These are phyloP conservation scores for Melinaea menophilus DNA, from an alignment of 2,888 invertebrate species.

Conservation along the genomic window DNA sequence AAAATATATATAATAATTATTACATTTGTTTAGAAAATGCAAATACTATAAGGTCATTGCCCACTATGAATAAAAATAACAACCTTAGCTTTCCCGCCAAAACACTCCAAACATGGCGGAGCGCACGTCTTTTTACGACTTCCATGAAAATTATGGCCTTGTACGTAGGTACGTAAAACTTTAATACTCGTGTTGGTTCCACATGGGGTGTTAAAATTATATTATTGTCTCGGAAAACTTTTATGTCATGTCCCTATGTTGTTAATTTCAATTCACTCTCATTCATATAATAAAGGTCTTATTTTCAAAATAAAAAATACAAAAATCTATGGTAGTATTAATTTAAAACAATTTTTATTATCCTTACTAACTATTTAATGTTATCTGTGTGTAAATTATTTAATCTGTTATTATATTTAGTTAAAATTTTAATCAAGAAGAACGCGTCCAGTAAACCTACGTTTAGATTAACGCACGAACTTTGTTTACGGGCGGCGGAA, in stretches of 20 bases:
- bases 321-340: too few relatives aligned
- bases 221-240: constrained; percentile 44
- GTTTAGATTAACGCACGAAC: constrained; percentile 37
- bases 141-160: constrained; percentile 65
- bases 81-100: constrained; percentile 53
- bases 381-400: not conserved
- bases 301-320: too few relatives aligned
- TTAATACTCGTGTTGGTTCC: constrained; percentile 55
- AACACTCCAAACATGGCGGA: constrained; percentile 65
- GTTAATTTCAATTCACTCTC: not conserved
- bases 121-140: constrained; percentile 65
- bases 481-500: constrained; percentile 34
- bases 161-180: constrained; percentile 68
- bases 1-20: not conserved
- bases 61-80: constrained; percentile 22
- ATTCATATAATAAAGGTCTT: too few relatives aligned
- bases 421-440: constrained; percentile 28
- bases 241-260: constrained; percentile 25
- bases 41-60: constrained; percentile 11
- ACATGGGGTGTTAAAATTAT: constrained; percentile 49
- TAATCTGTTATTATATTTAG: constrained; percentile 17
- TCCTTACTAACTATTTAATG: not conserved
- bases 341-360: not conserved
- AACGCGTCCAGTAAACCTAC: constrained; percentile 35
- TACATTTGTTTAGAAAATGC: not conserved